A percentile compares a stretch with the other conserved stretches of the same genome.
phyloP scores from a whole-genome alignment of 1,140 invertebrate genomes.

The Whitmania pigra region DNA sequence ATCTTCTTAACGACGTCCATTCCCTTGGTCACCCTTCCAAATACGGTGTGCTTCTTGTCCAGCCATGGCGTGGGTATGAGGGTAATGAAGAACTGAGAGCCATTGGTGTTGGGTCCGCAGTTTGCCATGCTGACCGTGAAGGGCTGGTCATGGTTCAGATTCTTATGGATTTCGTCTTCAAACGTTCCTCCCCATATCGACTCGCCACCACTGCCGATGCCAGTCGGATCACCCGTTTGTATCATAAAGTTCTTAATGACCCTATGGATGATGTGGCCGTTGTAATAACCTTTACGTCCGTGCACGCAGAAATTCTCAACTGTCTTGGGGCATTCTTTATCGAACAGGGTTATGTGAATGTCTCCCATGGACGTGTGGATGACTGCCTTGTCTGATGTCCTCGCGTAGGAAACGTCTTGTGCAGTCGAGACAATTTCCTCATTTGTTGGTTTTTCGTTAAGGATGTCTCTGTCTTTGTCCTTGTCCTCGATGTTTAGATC shows the following conservation, averaged over 20 bases:
- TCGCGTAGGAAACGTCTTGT: slow-evolving; percentile 47
- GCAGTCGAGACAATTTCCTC: slow-evolving; percentile 95
- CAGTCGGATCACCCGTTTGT: slow-evolving; percentile 94
- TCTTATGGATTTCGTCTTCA: slow-evolving; percentile 87
- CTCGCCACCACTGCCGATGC: slow-evolving; percentile 90
- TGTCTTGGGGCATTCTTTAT: slow-evolving; percentile 82
- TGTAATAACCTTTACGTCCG: slow-evolving; percentile 89
- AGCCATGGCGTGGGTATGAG: slow-evolving; percentile 67
- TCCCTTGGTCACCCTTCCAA: slow-evolving; percentile 83
- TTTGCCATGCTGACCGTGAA: slow-evolving; percentile 98
- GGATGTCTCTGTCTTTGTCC: slow-evolving; percentile 81
- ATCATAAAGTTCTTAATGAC: slow-evolving; percentile 99
- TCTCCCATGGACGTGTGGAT: slow-evolving; percentile 92
- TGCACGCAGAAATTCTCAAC: slow-evolving; percentile 98
- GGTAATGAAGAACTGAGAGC: slow-evolving; percentile 96
- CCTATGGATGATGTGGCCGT: slow-evolving; percentile 91
- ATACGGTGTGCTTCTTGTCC: slow-evolving; percentile 97
- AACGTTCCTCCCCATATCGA: slow-evolving; percentile 98
- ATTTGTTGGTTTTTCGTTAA: slow-evolving; percentile 96
- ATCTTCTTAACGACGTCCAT: slow-evolving; percentile 99
- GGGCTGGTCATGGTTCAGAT: slow-evolving; percentile 82
- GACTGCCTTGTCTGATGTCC: slow-evolving; percentile 70
- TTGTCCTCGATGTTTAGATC: too few relatives aligned
- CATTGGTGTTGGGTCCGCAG: slow-evolving; percentile 92
- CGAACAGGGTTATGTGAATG: slow-evolving; percentile 79